Base-by-base conservation (phyloP, 2,888 invertebrate species). In the Coleophora flavipennella region DNA sequence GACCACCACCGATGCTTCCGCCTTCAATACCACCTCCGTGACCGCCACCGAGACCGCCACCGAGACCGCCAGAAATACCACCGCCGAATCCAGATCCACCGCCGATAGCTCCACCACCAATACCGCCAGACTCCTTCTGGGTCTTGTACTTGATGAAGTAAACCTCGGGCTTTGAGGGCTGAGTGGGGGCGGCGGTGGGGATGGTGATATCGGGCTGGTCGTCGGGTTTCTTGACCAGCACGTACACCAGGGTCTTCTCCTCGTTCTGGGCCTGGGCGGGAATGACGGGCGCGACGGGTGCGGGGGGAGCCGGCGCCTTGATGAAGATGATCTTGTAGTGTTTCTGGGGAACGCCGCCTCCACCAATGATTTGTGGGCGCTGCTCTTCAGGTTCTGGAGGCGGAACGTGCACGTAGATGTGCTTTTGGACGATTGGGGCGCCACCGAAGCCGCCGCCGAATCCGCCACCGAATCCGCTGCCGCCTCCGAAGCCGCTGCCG, bases 251-350 rank as follows among this genome's bases (percentile, higher is more conserved):
- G 56, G 92, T 92, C 86, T 92, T 92, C 77, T 91, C 91, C 67
- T 91, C 90, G 80, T 91, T 90, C 59, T 91, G 91, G 49, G 89
- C 88, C 57, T 90, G 89, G 36, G 89, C 86, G 55, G 92, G 92
- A 65, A 92, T 91, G 56, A 90, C 86, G 59, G 92, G 92, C 0
- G 90, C 91, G 48, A 91, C 89, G 43, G 92, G 92, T 40, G 91
- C 90, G 60, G 91, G 91, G 51, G 91, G 88, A 51, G 92, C 89
- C 42, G 92, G 92, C 45, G 92, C 92, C 86, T 92, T 92, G 81
- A 93, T 92, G 89, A 93, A 92, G 86, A 93, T 92, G 79, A 93
- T 93, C 76, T 92, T 92, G 89, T 93, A 92, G 81, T 92, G 92
- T 64, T 92, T 92, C 77, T 92, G 92, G 61, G 89, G 78, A 35